These are phyloP conservation scores for Diorhabda sublineata DNA, from an alignment of 1,140 invertebrate species.

Conservation along the genomic window DNA sequence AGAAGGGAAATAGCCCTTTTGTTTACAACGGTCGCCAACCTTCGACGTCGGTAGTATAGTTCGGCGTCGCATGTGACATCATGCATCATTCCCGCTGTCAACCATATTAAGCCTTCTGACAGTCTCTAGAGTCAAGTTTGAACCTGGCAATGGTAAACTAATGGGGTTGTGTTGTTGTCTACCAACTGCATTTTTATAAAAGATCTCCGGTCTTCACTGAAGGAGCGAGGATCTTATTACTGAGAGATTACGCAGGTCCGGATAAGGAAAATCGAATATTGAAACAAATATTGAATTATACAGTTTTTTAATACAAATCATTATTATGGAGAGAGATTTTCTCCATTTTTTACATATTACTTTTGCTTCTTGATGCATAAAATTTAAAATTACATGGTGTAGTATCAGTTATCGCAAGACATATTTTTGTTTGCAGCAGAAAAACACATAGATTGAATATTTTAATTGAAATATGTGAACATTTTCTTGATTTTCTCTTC, in stretches of 20 bases:
- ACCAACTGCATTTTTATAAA: constrained; percentile 34
- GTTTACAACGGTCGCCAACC: constrained; percentile 4
- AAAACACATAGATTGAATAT: no score
- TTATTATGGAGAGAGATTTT: no score
- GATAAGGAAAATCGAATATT: not conserved
- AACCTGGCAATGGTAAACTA: constrained; percentile 40
- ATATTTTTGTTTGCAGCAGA: no score
- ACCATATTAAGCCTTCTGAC: constrained; percentile 31
- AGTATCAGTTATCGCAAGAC: no score
- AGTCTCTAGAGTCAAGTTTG: constrained; percentile 37
- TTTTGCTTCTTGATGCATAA: no score
- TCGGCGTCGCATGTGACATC: constrained; percentile 22
- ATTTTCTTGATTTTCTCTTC: no score
- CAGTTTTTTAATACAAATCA: no score
- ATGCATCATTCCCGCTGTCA: constrained; percentile 36
- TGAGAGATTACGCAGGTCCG: not conserved
- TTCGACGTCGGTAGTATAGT: not conserved
- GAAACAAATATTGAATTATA: no score
- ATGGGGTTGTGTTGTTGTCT: constrained; percentile 42
- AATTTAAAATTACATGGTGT: no score
- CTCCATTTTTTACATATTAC: no score
- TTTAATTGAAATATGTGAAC: no score
- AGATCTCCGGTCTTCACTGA: constrained; percentile 36
- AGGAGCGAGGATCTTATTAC: not conserved
- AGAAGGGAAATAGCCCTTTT: constrained; percentile 16